Percentiles rank a stretch among this genome's conserved stretches.
Evolutionary conservation across 2,888 invertebrate species (phyloP).

Genomic region (Clusia tigrina): DNA sequence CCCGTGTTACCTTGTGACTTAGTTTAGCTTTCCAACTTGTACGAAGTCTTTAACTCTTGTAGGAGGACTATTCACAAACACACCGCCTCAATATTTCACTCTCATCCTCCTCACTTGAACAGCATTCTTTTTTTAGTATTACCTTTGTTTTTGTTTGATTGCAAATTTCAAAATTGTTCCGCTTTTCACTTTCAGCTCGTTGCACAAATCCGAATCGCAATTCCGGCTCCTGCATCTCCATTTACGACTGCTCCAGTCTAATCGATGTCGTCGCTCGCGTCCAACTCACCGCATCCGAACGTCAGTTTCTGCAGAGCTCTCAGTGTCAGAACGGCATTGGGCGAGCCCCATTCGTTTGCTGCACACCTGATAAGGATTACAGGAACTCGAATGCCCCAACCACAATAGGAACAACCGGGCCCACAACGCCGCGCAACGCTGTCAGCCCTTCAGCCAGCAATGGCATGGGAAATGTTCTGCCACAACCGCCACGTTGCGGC

Average conservation of each 20-base stretch:
- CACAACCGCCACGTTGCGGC: slow-evolving; percentile 56
- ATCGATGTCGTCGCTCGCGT: slow-evolving; percentile 41
- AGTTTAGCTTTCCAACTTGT: too few species aligned
- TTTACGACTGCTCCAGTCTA: slow-evolving; percentile 56
- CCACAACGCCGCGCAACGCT: slow-evolving; percentile 2
- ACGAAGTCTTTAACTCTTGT: too few species aligned
- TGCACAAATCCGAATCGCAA: slow-evolving; percentile 64
- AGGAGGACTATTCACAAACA: too few species aligned
- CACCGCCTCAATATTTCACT: too few species aligned
- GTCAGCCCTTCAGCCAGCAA: slow-evolving; percentile 27
- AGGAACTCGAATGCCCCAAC: not conserved
- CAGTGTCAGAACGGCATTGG: slow-evolving; percentile 53
- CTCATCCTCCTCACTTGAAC: too few species aligned
- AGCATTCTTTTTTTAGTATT: too few species aligned
- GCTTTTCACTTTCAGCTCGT: slow-evolving; percentile 60
- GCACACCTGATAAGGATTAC: slow-evolving; percentile 46
- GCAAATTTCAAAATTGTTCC: slow-evolving; percentile 23
- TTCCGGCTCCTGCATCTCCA: slow-evolving; percentile 53
- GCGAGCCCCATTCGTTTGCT: slow-evolving; percentile 55
- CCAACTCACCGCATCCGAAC: slow-evolving; percentile 37
- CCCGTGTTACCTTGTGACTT: too few species aligned
- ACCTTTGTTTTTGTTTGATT: not conserved
- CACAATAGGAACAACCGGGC: slow-evolving; percentile 1
- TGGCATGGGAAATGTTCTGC: slow-evolving; percentile 49
- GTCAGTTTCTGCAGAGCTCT: slow-evolving; percentile 50